phyloP scores from a whole-genome alignment of 2,113 vertebrate genomes.

The Myotis brandtii region DNA sequence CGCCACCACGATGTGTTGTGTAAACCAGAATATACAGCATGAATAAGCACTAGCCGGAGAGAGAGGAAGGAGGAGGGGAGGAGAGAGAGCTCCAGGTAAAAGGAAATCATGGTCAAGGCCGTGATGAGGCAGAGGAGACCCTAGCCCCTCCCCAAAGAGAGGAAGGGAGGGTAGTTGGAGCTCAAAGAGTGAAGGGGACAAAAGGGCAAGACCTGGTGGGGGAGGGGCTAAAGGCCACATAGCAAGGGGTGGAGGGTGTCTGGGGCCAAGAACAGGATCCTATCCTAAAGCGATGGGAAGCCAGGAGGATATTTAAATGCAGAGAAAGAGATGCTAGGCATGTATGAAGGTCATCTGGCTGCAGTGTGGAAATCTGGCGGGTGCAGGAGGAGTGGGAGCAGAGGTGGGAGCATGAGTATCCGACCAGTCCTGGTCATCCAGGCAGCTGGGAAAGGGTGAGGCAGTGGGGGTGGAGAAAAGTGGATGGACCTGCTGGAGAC shows the following conservation, averaged over 20 bases:
- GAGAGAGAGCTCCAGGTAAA: neutral
- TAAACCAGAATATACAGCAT: neutral
- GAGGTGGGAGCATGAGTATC: too few relatives aligned
- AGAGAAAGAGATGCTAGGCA: neutral
- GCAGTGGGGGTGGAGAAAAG: too few relatives aligned
- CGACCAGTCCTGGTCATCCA: accelerated
- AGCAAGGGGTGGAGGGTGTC: neutral
- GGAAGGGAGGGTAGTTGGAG: neutral
- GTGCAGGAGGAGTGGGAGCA: accelerated
- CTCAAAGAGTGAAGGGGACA: neutral
- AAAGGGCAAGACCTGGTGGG: neutral
- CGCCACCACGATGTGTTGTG: neutral
- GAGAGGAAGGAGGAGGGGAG: neutral
- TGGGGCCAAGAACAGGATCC: neutral
- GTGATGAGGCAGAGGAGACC: neutral
- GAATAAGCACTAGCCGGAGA: neutral
- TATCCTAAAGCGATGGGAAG: neutral
- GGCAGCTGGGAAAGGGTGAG: too few relatives aligned
- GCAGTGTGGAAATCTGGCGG: neutral
- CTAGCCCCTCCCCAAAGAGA: neutral
- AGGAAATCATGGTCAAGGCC: neutral
- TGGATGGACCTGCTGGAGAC: neutral
- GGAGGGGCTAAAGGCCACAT: too few relatives aligned
- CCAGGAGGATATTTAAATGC: neutral
- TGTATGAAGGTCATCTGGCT: neutral